Conservation (phyloP, 2,113 vertebrate species). For the Felis catus region DNA sequence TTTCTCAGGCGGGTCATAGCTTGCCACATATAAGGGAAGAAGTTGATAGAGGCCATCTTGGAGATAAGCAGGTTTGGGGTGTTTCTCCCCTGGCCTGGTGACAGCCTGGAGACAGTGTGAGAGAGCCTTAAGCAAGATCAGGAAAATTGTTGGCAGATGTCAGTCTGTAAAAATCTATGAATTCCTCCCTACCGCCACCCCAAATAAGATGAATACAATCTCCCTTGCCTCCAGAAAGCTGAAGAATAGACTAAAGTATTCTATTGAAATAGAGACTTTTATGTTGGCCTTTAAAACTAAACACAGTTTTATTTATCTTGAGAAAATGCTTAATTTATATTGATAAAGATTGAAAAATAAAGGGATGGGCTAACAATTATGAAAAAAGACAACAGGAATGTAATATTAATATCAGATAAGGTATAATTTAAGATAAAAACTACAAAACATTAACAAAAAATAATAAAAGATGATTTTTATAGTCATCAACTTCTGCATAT, state of each 20-base stretch:
- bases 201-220: not conserved
- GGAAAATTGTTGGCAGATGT: not conserved
- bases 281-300: not conserved
- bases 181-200: no score
- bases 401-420: not conserved
- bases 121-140: not conserved
- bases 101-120: not conserved
- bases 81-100: not conserved
- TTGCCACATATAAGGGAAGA: not conserved
- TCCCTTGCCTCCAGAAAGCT: not conserved
- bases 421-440: not conserved
- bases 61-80: not conserved
- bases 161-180: not conserved
- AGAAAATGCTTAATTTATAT: not conserved
- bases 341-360: constrained; percentile 10
- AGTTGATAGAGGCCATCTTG: not conserved
- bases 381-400: not conserved
- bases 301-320: not conserved
- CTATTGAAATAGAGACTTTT: not conserved
- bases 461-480: not conserved
- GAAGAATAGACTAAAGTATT: not conserved
- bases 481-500: not conserved
- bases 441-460: not conserved
- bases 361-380: not conserved
- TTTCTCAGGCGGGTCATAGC: not conserved